Conservation (phyloP, 1,140 invertebrate species). For the Drosophila melanica region DNA sequence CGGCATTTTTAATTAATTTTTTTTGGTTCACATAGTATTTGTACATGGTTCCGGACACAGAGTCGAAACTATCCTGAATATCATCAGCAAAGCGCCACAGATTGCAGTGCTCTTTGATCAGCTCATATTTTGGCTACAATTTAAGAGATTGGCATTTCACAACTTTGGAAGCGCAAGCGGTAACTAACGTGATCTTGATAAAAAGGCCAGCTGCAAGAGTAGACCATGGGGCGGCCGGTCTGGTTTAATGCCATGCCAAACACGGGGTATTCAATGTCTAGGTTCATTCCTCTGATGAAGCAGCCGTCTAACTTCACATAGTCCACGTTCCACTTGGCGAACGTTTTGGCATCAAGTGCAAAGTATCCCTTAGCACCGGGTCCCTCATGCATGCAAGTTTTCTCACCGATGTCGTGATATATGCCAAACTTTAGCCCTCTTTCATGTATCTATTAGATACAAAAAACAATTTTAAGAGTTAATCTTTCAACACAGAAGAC, state of each 20-base stretch:
- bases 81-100: slow-evolving; percentile 98
- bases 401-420: slow-evolving; percentile 97
- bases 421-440: slow-evolving; percentile 98
- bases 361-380: slow-evolving; percentile 95
- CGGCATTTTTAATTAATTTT: slow-evolving; percentile 92
- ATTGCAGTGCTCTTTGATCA: slow-evolving; percentile 95
- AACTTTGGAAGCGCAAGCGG: background rate
- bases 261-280: slow-evolving; percentile 54
- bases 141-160: slow-evolving; percentile 77
- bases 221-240: slow-evolving; percentile 89
- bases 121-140: slow-evolving; percentile 93
- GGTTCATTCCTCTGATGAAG: slow-evolving; percentile 86
- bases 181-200: slow-evolving; percentile 92
- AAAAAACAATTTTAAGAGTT: background rate
- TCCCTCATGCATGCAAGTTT: slow-evolving; percentile 96
- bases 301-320: slow-evolving; percentile 98
- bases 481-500: slow-evolving; percentile 66
- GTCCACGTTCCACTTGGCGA: slow-evolving; percentile 97
- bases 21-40: slow-evolving; percentile 96
- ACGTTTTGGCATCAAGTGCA: slow-evolving; percentile 93
- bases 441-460: slow-evolving; percentile 90
- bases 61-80: slow-evolving; percentile 96
- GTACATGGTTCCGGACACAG: slow-evolving; percentile 94
- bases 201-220: slow-evolving; percentile 98
- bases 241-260: slow-evolving; percentile 56